phyloP scores from a whole-genome alignment of 2,113 vertebrate species.

The Psophia crepitans region DNA sequence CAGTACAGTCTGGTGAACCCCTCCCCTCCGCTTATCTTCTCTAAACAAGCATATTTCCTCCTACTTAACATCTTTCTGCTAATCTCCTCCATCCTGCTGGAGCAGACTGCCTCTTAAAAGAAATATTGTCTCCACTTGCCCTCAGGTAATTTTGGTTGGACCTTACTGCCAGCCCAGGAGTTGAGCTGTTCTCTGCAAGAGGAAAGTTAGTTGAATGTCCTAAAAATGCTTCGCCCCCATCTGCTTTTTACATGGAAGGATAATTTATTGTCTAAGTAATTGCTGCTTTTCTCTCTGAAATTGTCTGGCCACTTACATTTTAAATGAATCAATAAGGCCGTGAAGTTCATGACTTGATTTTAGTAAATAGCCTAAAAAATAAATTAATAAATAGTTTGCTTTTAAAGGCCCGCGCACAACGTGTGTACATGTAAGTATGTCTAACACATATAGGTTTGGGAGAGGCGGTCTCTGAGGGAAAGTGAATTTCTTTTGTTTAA shows the following conservation, averaged over 20 bases:
- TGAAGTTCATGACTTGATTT: background rate
- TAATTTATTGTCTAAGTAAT: background rate
- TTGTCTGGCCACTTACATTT: background rate
- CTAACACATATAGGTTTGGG: background rate
- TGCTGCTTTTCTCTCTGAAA: background rate
- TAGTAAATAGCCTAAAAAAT: background rate
- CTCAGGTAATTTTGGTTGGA: background rate
- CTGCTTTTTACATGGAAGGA: background rate
- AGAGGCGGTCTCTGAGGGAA: background rate
- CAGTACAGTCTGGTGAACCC: background rate
- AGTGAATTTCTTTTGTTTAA: slow-evolving; percentile 32
- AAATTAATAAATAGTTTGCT: background rate
- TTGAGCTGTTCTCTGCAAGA: background rate
- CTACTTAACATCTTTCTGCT: slow-evolving; percentile 32
- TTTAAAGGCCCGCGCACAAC: background rate
- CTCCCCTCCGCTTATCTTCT: background rate
- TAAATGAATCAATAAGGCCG: background rate
- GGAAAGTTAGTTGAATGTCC: background rate
- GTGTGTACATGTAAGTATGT: background rate
- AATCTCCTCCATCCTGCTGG: slow-evolving; percentile 29
- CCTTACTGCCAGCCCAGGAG: background rate
- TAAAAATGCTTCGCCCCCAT: background rate
- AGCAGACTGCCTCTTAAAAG: background rate
- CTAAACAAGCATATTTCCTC: slow-evolving; percentile 41
- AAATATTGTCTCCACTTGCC: background rate